Base-by-base conservation (phyloP, 2,888 invertebrate genomes). In the Agonopterix heracliana region DNA sequence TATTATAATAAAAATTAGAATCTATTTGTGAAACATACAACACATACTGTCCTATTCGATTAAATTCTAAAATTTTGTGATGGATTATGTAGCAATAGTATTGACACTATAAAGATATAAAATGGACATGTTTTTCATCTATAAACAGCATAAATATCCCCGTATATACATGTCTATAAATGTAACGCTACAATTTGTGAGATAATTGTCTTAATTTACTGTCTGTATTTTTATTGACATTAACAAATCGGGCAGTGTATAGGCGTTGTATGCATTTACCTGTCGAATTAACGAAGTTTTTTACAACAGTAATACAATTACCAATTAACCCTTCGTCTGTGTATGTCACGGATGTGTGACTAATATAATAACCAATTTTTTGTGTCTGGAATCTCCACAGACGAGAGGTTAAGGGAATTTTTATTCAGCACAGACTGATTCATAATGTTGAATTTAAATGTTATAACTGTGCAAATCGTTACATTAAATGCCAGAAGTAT, bases 91-190 rank as follows among this genome's bases (percentile, higher is more conserved):
- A 52, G 53, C 52, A 40, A 11, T 55, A 56, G 56, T 52, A 58
- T 46, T 58, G 57, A 45, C 12, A 50, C 63, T 69, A 65, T 61
- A 68, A 64, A 71, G 51, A 62, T 71, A 68, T 63, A 75, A 78
- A 76, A 73, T 76, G 76, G 74, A 75, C 76, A 71, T 65, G 64
- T 60, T 65, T 57, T 26, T 58, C 52, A 57, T 49, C 50, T 61
- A 61, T 56, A 55, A 55, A 64, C 54, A 53, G 55, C 56, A 53
- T 63, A 54, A 59, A 61, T 59, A 50, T 60, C 53, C 47, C 57
- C 62, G 63, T 63, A 58, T 63, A 59, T 64, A 66, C 56, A 57
- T 53, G 56, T 55, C 59, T 62, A 57, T 50, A 58, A 57, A 59
- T 53, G 52, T 57, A 26, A 45, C 36, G 51, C 60, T 62, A 67